Evolutionary conservation across 2,113 vertebrate genomes (phyloP).

Genomic region (Psilopsiagon aurifrons): DNA sequence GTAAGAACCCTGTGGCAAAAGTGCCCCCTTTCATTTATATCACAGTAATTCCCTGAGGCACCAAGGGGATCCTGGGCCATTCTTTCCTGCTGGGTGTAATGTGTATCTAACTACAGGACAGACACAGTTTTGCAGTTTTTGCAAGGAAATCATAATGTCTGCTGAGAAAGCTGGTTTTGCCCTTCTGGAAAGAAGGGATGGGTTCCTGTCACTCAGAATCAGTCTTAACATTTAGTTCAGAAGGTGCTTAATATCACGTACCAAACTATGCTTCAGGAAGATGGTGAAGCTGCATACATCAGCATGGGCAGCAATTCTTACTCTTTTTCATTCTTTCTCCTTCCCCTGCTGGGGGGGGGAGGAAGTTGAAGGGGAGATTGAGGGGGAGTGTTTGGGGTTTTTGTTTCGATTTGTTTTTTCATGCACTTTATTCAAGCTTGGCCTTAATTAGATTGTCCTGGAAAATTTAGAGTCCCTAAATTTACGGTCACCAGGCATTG

Average conservation of each 20-base stretch:
- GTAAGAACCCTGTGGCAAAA: not conserved
- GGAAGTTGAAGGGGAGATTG: not conserved
- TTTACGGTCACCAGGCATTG: accelerated
- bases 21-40: not conserved
- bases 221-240: not conserved
- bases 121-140: not conserved
- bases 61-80: accelerated
- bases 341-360: not conserved
- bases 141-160: not conserved
- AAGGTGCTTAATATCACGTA: not conserved
- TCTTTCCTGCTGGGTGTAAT: not conserved
- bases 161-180: not conserved
- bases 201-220: not conserved
- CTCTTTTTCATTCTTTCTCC: not conserved
- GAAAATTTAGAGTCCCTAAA: not conserved
- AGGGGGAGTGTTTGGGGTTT: not conserved
- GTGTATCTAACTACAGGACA: not conserved
- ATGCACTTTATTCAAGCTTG: not conserved
- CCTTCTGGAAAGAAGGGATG: not conserved
- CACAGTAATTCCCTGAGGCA: not conserved
- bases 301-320: not conserved
- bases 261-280: not conserved
- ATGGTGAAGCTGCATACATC: not conserved
- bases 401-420: not conserved
- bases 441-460: not conserved